Evolutionary conservation across 2,113 vertebrate genomes (phyloP), one percentile per base, ranked within the genome.

Genomic region (Thomomys bottae): DNA sequence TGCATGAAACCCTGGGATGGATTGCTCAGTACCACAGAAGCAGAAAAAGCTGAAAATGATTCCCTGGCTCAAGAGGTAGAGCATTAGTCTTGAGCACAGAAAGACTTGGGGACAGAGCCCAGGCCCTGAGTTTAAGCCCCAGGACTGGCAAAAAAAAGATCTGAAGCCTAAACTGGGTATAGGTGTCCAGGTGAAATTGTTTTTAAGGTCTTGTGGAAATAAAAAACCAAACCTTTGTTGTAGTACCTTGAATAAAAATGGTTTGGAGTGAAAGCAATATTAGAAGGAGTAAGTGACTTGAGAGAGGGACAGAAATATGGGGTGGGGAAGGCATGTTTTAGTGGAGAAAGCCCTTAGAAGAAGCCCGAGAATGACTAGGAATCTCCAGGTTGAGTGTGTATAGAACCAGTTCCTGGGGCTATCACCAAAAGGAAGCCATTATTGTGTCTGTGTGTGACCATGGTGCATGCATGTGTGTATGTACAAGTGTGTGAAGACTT

Each of bases 131-230:
- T n/a, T n/a, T n/a, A n/a, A n/a, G n/a, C n/a, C n/a, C n/a, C n/a
- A n/a, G n/a, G n/a, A n/a, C n/a, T n/a, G n/a, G n/a, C n/a, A n/a
- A n/a, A n/a, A n/a, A n/a, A n/a, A n/a, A n/a, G n/a, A n/a, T n/a
- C n/a, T n/a, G n/a, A n/a, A n/a, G n/a, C n/a, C n/a, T n/a, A n/a
- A n/a, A n/a, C n/a, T n/a, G n/a, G n/a, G n/a, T n/a, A n/a, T n/a
- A n/a, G n/a, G n/a, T n/a, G n/a, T n/a, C n/a, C n/a, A n/a, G n/a
- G n/a, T n/a, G n/a, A n/a, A n/a, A n/a, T 90, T 66, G 18, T 87
- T 89, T 54, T 82, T 67, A 71, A 92, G 57, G 36, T 86, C 40
- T 24, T 1, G 6, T 88, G 75, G 40, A 88, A 84, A 77, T 77
- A 83, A 57, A 93, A 32, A 59, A 87, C 72, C 92, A 30, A 30